A percentile compares a stretch with the other conserved stretches of the same genome.
Evolutionary conservation across 2,113 vertebrate genomes (phyloP).

Genomic region (Phalacrocorax aristotelis): DNA sequence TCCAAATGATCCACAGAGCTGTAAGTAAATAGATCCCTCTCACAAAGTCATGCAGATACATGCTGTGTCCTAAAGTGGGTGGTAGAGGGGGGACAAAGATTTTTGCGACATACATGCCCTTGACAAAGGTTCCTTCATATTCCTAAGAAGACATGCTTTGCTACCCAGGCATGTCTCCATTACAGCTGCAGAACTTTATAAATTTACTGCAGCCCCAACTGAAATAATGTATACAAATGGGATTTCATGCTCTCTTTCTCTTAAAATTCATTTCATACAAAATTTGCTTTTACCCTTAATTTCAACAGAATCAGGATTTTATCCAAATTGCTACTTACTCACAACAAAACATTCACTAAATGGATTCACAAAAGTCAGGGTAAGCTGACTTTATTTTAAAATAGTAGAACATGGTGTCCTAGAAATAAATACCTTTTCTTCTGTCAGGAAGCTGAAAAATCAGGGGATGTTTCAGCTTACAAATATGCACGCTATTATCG

Average conservation of each 20-base stretch:
- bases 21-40: neutral
- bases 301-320: neutral
- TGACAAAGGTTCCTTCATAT: neutral
- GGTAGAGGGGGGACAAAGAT: neutral
- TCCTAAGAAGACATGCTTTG: neutral
- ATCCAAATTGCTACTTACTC: neutral
- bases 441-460: neutral
- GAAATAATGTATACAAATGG: neutral
- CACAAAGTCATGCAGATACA: neutral
- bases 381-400: neutral
- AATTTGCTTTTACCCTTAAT: neutral
- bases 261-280: neutral
- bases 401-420: neutral
- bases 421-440: neutral
- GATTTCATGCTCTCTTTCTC: neutral
- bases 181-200: neutral
- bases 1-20: neutral
- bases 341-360: neutral
- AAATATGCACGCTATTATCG: neutral
- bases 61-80: neutral
- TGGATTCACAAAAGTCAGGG: neutral
- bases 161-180: neutral
- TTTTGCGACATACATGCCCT: neutral
- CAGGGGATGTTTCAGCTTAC: neutral
- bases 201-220: neutral